phyloP scores from a whole-genome alignment of 2,113 vertebrate species.

The Leptobrachium leishanense region DNA sequence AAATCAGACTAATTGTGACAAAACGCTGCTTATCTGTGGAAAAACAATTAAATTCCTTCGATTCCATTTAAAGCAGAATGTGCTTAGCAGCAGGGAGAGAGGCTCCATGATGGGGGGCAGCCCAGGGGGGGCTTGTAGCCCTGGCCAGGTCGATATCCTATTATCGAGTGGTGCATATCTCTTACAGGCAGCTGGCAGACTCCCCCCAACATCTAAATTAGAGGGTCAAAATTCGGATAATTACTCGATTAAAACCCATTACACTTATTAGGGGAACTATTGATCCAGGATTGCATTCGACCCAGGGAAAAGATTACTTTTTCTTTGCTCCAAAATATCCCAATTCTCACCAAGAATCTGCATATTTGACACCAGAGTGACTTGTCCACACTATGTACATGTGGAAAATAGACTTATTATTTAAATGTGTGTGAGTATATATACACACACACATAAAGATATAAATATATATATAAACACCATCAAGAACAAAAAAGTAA shows the following conservation, averaged over 20 bases:
- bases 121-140: constrained; percentile 75
- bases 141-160: constrained; percentile 86
- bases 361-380: not conserved
- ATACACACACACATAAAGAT: not conserved
- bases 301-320: constrained; percentile 74
- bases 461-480: not conserved
- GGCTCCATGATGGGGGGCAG: constrained; percentile 51
- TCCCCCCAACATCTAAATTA: constrained; percentile 89
- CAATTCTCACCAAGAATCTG: constrained; percentile 55
- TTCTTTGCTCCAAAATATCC: constrained; percentile 55
- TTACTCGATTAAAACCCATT: constrained; percentile 93
- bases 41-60: constrained; percentile 89
- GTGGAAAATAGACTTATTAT: not conserved
- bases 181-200: constrained; percentile 88
- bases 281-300: constrained; percentile 80
- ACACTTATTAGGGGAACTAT: constrained; percentile 87
- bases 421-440: not conserved
- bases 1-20: constrained; percentile 89
- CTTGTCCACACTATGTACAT: not conserved
- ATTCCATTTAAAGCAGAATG: constrained; percentile 83
- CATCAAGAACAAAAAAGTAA: not conserved
- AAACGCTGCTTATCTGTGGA: constrained; percentile 85
- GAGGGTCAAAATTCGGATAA: constrained; percentile 92
- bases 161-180: constrained; percentile 90
- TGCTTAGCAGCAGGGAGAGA: constrained; percentile 79